These are phyloP conservation scores for Agriopis marginaria DNA, from an alignment of 2,888 invertebrate species.

Conservation along the genomic window DNA sequence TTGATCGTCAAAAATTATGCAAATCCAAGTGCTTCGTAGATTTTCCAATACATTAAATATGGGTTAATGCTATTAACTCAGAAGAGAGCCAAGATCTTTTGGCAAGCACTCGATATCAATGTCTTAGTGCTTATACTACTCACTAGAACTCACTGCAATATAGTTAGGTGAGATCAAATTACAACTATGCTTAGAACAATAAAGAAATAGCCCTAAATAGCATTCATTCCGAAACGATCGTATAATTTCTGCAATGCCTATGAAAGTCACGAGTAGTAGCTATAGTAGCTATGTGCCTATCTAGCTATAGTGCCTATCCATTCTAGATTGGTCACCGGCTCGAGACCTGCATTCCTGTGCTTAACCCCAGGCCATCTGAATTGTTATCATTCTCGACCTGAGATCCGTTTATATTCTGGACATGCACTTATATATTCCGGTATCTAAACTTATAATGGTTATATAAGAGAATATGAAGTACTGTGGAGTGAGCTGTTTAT, in stretches of 20 bases:
- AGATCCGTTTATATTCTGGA: slow-evolving; percentile 48
- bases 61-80: not conserved
- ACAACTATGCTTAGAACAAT: not conserved
- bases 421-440: slow-evolving; percentile 4
- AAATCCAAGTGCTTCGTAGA: too few species aligned
- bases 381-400: slow-evolving; percentile 68
- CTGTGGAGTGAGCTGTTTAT: too few species aligned
- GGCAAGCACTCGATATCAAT: slow-evolving; percentile 2
- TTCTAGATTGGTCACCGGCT: slow-evolving; percentile 64
- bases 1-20: too few species aligned
- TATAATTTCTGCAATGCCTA: not conserved
- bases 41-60: not conserved
- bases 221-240: not conserved
- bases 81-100: slow-evolving; percentile 7
- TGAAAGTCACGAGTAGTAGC: not conserved
- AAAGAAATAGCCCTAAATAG: not conserved
- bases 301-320: slow-evolving; percentile 27
- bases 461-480: too few species aligned
- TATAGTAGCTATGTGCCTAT: slow-evolving; percentile 1
- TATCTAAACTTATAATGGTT: slow-evolving; percentile 3
- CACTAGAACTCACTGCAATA: not conserved
- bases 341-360: slow-evolving; percentile 67
- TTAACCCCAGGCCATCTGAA: slow-evolving; percentile 69
- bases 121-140: not conserved
- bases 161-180: not conserved